These are phyloP conservation scores for Lampropteryx suffumata DNA, from an alignment of 2,888 invertebrate species.

Conservation along the genomic window DNA sequence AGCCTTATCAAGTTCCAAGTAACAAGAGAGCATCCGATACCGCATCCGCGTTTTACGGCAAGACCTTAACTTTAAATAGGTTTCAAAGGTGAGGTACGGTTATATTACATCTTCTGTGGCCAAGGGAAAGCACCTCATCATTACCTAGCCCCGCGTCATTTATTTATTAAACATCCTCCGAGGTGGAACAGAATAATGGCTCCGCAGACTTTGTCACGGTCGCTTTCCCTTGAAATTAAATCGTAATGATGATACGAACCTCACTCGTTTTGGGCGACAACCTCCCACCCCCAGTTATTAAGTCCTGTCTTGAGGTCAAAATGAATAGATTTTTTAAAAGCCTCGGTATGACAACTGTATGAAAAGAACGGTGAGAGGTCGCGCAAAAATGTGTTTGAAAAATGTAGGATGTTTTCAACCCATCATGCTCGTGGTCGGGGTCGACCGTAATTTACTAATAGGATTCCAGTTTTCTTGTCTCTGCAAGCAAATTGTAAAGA, in stretches of 20 bases:
- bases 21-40: constrained; percentile 39
- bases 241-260: constrained; percentile 77
- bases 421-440: constrained; percentile 18
- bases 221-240: constrained; percentile 79
- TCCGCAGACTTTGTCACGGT: constrained; percentile 75
- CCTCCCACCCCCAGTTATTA: constrained; percentile 60
- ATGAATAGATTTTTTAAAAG: constrained; percentile 77
- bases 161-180: constrained; percentile 80
- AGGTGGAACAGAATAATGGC: constrained; percentile 80
- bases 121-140: constrained; percentile 62
- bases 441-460: constrained; percentile 44
- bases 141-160: constrained; percentile 76
- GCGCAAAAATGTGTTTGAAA: constrained; percentile 43
- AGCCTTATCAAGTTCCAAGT: constrained; percentile 6
- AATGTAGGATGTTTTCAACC: constrained; percentile 32
- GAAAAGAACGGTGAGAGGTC: constrained; percentile 70
- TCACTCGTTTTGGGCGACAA: constrained; percentile 62
- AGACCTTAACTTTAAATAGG: constrained; percentile 62
- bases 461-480: constrained; percentile 33
- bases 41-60: constrained; percentile 49
- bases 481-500: constrained; percentile 28
- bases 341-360: constrained; percentile 67
- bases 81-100: constrained; percentile 46
- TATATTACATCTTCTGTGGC: constrained; percentile 31
- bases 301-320: constrained; percentile 77